These are phyloP conservation scores for Oxyteleia sp. DNA, from an alignment of 2,888 invertebrate species.

Conservation along the genomic window DNA sequence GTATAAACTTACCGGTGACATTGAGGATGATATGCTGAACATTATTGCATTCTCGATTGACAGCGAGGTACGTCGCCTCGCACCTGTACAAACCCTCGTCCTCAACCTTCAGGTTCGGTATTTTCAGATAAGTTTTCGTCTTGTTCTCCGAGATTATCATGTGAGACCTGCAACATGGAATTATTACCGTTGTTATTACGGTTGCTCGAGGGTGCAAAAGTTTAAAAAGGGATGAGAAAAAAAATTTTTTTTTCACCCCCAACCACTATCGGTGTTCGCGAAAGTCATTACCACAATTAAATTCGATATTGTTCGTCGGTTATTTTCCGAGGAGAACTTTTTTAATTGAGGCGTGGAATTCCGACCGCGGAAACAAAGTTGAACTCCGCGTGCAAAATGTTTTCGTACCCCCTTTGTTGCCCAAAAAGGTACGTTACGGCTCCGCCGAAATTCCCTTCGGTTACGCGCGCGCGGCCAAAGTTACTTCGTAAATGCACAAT, in stretches of 20 bases:
- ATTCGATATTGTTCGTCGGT: constrained; percentile 14
- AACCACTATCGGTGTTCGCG: neutral
- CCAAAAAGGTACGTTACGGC: constrained; percentile 3
- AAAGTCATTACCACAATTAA: constrained; percentile 2
- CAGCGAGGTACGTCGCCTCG: constrained; percentile 94
- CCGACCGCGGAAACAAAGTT: constrained; percentile 1
- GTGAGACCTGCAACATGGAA: constrained; percentile 89
- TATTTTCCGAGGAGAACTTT: constrained; percentile 11
- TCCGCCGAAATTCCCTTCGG: neutral
- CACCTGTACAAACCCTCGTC: constrained; percentile 95
- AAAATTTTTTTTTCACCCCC: too few relatives aligned
- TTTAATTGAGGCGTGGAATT: constrained; percentile 17
- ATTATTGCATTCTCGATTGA: constrained; percentile 92
- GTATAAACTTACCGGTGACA: constrained; percentile 91
- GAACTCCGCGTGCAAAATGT: neutral
- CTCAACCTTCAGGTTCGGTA: constrained; percentile 90
- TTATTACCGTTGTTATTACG: neutral
- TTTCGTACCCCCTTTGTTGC: constrained; percentile 5
- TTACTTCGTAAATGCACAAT: constrained; percentile 27
- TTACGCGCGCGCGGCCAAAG: constrained; percentile 2
- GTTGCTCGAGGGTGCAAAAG: too few relatives aligned
- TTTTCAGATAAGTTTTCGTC: constrained; percentile 91
- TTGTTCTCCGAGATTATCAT: constrained; percentile 91
- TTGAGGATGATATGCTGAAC: constrained; percentile 94
- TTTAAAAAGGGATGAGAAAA: too few relatives aligned